phyloP scores from a whole-genome alignment of 1,140 invertebrate species.

The Drosophila elegans region DNA sequence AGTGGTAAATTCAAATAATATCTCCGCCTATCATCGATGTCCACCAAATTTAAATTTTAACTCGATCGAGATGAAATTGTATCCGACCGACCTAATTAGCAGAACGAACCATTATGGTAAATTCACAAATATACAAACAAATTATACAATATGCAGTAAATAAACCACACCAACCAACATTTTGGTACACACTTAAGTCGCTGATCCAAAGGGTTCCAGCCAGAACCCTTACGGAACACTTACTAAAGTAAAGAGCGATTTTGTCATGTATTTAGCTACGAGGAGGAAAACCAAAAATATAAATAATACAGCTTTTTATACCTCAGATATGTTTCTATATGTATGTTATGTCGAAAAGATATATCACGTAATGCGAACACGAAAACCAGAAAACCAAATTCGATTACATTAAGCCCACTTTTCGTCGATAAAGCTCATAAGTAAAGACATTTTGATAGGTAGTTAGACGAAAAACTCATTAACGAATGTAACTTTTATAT shows the following conservation, averaged over 20 bases:
- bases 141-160: slow-evolving; percentile 39
- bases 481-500: slow-evolving; percentile 63
- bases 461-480: slow-evolving; percentile 59
- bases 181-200: slow-evolving; percentile 22
- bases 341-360: slow-evolving; percentile 26
- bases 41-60: slow-evolving; percentile 34
- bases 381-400: slow-evolving; percentile 13
- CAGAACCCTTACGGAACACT: no score
- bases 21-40: slow-evolving; percentile 33
- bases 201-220: not conserved
- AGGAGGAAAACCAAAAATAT: slow-evolving; percentile 27
- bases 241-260: slow-evolving; percentile 18
- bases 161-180: slow-evolving; percentile 29
- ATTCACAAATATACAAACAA: slow-evolving; percentile 39
- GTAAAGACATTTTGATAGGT: slow-evolving; percentile 40
- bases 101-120: slow-evolving; percentile 34
- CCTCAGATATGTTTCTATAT: slow-evolving; percentile 60
- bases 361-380: slow-evolving; percentile 23
- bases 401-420: slow-evolving; percentile 17
- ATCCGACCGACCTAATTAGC: slow-evolving; percentile 36
- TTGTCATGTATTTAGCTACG: slow-evolving; percentile 23
- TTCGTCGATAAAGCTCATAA: slow-evolving; percentile 23
- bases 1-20: slow-evolving; percentile 21
- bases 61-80: slow-evolving; percentile 40
- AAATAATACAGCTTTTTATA: slow-evolving; percentile 58